phyloP scores from a whole-genome alignment of 2,797 vertebrate genomes.

The Molossus molossus region DNA sequence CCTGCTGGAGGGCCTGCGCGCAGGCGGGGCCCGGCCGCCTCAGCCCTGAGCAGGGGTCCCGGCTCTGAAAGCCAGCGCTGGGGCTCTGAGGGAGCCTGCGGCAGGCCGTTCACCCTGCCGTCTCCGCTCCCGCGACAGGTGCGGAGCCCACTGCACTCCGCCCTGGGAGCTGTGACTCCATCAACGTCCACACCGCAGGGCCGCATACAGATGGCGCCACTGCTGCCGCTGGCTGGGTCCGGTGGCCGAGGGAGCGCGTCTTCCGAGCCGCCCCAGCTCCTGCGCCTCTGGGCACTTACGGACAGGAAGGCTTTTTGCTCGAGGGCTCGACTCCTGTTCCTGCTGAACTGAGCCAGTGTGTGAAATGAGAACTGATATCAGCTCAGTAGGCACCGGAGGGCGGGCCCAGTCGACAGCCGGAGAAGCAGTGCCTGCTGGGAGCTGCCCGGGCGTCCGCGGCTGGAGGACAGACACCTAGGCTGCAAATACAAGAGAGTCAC shows the following conservation, averaged over 20 bases:
- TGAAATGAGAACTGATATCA: conserved; percentile 99
- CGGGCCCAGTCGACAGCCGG: conserved; percentile 90
- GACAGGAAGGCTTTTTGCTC: conserved; percentile 87
- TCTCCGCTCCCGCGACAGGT: not conserved
- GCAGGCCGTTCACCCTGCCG: not conserved
- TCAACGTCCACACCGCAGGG: not conserved
- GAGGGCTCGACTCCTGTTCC: conserved; percentile 99
- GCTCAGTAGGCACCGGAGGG: conserved; percentile 99
- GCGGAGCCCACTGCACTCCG: rapidly evolving
- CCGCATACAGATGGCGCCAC: conserved; percentile 50
- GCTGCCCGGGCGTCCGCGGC: conserved; percentile 57
- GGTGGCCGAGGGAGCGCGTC: not conserved
- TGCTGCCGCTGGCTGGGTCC: not conserved
- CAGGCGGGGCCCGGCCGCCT: not conserved
- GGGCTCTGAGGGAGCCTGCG: not conserved
- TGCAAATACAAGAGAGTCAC: conserved; percentile 81
- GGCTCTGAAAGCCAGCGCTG: not conserved
- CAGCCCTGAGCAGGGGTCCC: not conserved
- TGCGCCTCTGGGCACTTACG: conserved; percentile 62
- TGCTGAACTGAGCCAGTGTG: conserved; percentile 99
- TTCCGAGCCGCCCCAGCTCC: not conserved
- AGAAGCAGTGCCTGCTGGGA: conserved; percentile 81
- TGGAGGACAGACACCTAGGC: conserved; percentile 79
- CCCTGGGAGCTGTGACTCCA: not conserved
- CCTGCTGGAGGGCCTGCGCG: not conserved